phyloP scores from a whole-genome alignment of 2,113 vertebrate genomes.

The Brachyhypopomus gauderio region DNA sequence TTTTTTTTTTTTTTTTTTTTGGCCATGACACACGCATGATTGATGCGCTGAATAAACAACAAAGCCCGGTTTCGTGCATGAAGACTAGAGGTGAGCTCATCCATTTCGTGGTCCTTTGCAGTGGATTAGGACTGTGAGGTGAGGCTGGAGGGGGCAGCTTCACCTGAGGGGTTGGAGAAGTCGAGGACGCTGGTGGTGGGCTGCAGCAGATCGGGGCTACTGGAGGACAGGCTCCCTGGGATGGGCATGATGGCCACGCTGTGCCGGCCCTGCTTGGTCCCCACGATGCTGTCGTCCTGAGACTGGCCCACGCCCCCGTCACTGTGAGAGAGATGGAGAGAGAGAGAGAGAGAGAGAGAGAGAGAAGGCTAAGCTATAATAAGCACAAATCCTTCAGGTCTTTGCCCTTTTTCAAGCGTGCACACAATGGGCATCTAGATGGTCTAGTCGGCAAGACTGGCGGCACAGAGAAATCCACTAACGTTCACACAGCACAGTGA shows the following conservation, averaged over 20 bases:
- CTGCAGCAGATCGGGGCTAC: constrained; percentile 93
- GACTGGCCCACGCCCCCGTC: constrained; percentile 90
- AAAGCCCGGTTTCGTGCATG: not conserved
- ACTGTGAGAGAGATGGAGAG: constrained; percentile 64
- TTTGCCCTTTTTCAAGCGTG: not conserved
- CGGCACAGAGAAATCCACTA: not conserved
- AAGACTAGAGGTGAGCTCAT: not conserved
- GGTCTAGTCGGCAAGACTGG: not conserved
- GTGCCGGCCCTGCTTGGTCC: constrained; percentile 91
- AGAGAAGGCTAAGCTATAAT: not conserved
- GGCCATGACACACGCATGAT: not conserved
- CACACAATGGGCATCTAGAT: not conserved
- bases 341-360: not conserved
- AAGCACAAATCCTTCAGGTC: not conserved
- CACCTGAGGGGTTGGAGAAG: constrained; percentile 94
- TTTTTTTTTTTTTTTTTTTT: not conserved
- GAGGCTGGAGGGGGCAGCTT: constrained; percentile 42
- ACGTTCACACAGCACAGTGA: not conserved
- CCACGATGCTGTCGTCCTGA: constrained; percentile 97
- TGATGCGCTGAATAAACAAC: not conserved
- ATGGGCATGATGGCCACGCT: constrained; percentile 96
- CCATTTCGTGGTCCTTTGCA: no score
- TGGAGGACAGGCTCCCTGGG: constrained; percentile 89
- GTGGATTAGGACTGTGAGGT: no score
- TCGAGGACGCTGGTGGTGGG: constrained; percentile 87